A percentile compares a stretch with the other conserved stretches of the same genome.
Conservation (phyloP, 2,113 vertebrate species). For the Indicator maculatus region DNA sequence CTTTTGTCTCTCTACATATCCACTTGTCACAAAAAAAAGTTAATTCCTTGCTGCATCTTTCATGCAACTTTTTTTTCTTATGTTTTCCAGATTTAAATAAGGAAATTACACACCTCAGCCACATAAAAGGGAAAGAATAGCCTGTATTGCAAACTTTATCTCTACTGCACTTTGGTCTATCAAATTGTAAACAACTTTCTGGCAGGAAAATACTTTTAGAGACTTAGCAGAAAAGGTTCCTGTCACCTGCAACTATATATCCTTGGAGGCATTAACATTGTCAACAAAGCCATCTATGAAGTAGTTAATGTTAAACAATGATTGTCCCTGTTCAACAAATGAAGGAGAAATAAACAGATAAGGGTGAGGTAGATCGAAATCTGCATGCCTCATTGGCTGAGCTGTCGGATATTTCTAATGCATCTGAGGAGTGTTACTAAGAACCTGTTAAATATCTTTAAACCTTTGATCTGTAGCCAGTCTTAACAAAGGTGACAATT, state of each 20-base stretch:
- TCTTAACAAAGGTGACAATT: constrained; percentile 81
- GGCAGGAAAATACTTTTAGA: not conserved
- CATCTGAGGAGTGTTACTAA: constrained; percentile 64
- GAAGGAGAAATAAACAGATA: constrained; percentile 63
- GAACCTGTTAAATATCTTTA: constrained; percentile 73
- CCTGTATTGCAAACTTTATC: not conserved
- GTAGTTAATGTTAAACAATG: constrained; percentile 36
- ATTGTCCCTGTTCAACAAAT: constrained; percentile 50
- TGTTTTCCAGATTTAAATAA: not conserved
- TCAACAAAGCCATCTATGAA: not conserved
- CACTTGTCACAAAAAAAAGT: not conserved
- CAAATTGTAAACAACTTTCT: not conserved
- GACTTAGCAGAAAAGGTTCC: accelerated
- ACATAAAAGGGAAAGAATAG: accelerated
- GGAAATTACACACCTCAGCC: not conserved
- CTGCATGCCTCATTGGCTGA: constrained; percentile 59
- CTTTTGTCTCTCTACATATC: not conserved
- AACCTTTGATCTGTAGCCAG: constrained; percentile 77
- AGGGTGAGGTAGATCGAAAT: constrained; percentile 62
- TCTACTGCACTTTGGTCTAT: not conserved
- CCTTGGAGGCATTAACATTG: not conserved
- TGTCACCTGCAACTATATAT: accelerated
- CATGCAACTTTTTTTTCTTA: not conserved
- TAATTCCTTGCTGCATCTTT: not conserved
- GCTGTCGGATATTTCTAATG: constrained; percentile 73